These are phyloP conservation scores for Elmis aenea DNA, from an alignment of 2,888 invertebrate species.

Conservation along the genomic window DNA sequence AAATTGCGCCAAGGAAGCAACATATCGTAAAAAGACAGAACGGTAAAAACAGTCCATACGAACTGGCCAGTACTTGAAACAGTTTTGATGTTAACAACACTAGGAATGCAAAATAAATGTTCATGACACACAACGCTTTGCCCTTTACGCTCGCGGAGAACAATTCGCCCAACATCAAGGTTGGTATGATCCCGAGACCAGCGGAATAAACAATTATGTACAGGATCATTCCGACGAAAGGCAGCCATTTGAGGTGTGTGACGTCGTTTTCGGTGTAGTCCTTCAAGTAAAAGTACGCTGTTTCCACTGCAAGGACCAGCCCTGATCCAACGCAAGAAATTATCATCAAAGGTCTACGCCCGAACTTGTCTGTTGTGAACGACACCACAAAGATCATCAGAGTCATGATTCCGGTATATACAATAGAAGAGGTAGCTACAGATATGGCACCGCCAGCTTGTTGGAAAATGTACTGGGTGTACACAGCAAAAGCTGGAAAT, in stretches of 20 bases:
- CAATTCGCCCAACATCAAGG: constrained; percentile 34
- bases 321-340: constrained; percentile 26
- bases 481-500: constrained; percentile 28
- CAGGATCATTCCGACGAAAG: constrained; percentile 33
- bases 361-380: constrained; percentile 28
- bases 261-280: constrained; percentile 24
- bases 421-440: constrained; percentile 33
- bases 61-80: constrained; percentile 33
- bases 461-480: constrained; percentile 34
- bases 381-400: constrained; percentile 21
- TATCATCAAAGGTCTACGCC: constrained; percentile 29
- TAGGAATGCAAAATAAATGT: constrained; percentile 28
- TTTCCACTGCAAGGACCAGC: constrained; percentile 19
- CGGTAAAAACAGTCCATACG: constrained; percentile 33
- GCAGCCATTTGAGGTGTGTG: constrained; percentile 31
- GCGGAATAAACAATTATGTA: constrained; percentile 23
- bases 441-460: constrained; percentile 32
- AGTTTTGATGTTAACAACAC: constrained; percentile 29
- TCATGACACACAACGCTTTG: constrained; percentile 31
- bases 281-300: constrained; percentile 31
- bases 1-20: constrained; percentile 28
- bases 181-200: constrained; percentile 34
- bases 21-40: constrained; percentile 33
- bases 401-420: constrained; percentile 27
- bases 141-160: constrained; percentile 35